Percentiles rank a stretch among this genome's conserved stretches.
Evolutionary conservation across 2,113 vertebrate genomes (phyloP).

Genomic region (Antechinus flavipes): DNA sequence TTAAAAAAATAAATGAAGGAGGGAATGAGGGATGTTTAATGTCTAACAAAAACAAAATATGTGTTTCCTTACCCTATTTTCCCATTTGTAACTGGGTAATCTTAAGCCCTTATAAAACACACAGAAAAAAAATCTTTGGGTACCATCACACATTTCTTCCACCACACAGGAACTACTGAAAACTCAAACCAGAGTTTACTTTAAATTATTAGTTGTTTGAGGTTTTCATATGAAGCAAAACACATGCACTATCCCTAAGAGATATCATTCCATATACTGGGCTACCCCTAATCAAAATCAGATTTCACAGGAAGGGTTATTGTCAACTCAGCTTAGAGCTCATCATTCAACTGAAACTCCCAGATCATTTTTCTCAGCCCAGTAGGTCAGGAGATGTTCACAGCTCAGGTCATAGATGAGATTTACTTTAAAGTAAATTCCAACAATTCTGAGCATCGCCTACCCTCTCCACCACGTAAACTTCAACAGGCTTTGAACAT

Average conservation of each 20-base stretch:
- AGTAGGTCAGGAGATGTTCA: slow-evolving; percentile 65
- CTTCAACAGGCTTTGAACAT: slow-evolving; percentile 68
- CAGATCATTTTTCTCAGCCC: slow-evolving; percentile 63
- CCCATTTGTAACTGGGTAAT: slow-evolving; percentile 65
- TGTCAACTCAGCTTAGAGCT: slow-evolving; percentile 69
- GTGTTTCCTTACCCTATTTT: slow-evolving; percentile 73
- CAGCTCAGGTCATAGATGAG: slow-evolving; percentile 65
- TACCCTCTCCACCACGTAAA: slow-evolving; percentile 43
- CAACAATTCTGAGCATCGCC: slow-evolving; percentile 46
- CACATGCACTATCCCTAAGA: slow-evolving; percentile 56
- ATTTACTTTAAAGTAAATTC: slow-evolving; percentile 75
- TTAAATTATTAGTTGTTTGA: slow-evolving; percentile 71
- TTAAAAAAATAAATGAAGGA: slow-evolving; percentile 67
- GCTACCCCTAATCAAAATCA: slow-evolving; percentile 73
- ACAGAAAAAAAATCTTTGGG: slow-evolving; percentile 57
- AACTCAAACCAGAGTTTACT: slow-evolving; percentile 71
- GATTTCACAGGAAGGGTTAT: slow-evolving; percentile 49
- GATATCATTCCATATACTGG: slow-evolving; percentile 60
- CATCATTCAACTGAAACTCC: slow-evolving; percentile 45
- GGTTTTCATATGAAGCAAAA: slow-evolving; percentile 66
- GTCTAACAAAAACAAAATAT: slow-evolving; percentile 62
- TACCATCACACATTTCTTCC: slow-evolving; percentile 56
- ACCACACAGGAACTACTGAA: slow-evolving; percentile 56
- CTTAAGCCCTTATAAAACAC: slow-evolving; percentile 63
- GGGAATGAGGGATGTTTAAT: slow-evolving; percentile 72